phyloP scores from a whole-genome alignment of 1,140 invertebrate species.

The Notospermus geniculatus region DNA sequence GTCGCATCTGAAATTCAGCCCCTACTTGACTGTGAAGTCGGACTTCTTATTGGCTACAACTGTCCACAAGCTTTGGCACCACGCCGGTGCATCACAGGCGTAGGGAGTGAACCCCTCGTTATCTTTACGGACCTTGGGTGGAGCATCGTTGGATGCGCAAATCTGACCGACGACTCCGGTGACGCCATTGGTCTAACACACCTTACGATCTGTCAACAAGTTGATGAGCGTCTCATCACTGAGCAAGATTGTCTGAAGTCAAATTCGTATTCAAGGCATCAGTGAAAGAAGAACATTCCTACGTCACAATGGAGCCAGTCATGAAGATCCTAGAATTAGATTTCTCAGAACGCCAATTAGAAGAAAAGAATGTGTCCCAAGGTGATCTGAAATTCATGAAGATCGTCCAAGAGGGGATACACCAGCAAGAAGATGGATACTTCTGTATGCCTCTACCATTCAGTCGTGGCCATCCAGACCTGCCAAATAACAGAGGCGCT shows the following conservation, averaged over 20 bases:
- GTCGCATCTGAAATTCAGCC: neutral
- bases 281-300: too few species aligned
- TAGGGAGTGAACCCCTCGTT: neutral
- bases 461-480: too few species aligned
- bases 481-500: too few species aligned
- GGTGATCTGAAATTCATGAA: too few species aligned
- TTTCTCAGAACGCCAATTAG: neutral
- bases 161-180: neutral
- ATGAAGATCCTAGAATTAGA: slow-evolving; percentile 1
- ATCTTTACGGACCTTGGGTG: neutral
- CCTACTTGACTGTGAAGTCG: neutral
- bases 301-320: neutral
- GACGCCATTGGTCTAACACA: neutral
- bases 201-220: neutral
- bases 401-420: neutral
- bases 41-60: slow-evolving; percentile 8
- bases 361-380: neutral
- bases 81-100: neutral
- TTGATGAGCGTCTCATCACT: too few species aligned
- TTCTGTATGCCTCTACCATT: neutral
- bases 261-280: too few species aligned
- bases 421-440: neutral
- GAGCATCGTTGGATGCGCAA: neutral
- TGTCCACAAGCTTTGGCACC: slow-evolving; percentile 4
- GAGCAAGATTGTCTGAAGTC: too few species aligned